Evolutionary conservation across 1,140 invertebrate species (phyloP).

Genomic region (Drosophila truncata): DNA sequence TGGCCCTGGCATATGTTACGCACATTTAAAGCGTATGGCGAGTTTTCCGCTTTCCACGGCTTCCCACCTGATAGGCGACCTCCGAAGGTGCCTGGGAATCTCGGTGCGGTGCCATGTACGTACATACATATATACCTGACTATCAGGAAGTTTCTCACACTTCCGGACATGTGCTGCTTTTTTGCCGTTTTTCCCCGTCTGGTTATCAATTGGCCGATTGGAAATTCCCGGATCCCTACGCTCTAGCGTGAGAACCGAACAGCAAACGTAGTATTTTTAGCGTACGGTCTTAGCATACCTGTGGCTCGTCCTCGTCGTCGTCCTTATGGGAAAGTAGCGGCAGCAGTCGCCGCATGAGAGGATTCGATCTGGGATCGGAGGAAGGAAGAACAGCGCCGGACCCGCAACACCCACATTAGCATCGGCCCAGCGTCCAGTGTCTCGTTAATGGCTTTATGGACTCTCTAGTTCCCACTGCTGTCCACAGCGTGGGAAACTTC

Average conservation of each 20-base stretch:
- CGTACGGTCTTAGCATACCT: conserved; percentile 45
- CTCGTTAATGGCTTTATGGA: conserved; percentile 78
- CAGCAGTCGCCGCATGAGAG: conserved; percentile 11
- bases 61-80: conserved; percentile 54
- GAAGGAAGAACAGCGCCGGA: conserved; percentile 52
- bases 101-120: conserved; percentile 11
- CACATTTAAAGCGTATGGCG: conserved; percentile 81
- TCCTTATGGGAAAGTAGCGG: conserved; percentile 28
- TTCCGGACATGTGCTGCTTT: conserved; percentile 60
- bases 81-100: conserved; percentile 52
- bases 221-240: conserved; percentile 60
- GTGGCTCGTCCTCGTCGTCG: conserved; percentile 22
- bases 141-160: conserved; percentile 64
- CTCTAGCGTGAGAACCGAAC: conserved; percentile 67
- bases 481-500: conserved; percentile 64
- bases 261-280: conserved; percentile 21
- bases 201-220: conserved; percentile 73
- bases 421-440: conserved; percentile 60
- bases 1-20: conserved; percentile 77
- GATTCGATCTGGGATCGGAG: conserved; percentile 13
- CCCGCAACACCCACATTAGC: conserved; percentile 79
- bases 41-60: conserved; percentile 62
- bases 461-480: conserved; percentile 19
- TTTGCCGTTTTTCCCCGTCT: conserved; percentile 60
- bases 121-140: conserved; percentile 30